phyloP scores from a whole-genome alignment of 1,140 invertebrate genomes.

The Aethina tumida region DNA sequence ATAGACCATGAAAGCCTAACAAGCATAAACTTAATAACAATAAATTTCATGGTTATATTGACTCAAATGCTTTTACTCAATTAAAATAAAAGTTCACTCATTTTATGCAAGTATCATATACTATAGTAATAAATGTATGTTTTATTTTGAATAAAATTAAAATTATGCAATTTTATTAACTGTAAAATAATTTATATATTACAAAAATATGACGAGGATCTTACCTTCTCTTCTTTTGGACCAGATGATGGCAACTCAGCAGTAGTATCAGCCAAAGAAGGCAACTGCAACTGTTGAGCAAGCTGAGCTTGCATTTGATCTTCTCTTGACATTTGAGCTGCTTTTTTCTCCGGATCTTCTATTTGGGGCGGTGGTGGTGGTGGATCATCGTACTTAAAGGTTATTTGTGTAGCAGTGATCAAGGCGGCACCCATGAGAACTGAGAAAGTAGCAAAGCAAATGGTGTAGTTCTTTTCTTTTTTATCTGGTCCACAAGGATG shows the following conservation, averaged over 20 bases:
- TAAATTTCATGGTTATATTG: too few species aligned
- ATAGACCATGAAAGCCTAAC: too few species aligned
- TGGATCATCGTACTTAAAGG: conserved; percentile 63
- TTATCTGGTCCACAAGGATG: conserved; percentile 83
- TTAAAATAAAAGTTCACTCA: too few species aligned
- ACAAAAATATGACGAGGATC: too few species aligned
- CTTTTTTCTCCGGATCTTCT: conserved; percentile 36
- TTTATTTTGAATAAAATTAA: too few species aligned
- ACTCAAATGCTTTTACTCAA: too few species aligned
- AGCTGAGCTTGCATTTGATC: conserved; percentile 71
- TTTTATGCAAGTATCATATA: too few species aligned
- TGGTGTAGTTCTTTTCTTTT: conserved; percentile 94
- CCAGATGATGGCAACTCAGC: conserved; percentile 33
- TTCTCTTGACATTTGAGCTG: conserved; percentile 45
- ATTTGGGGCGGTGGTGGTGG: conserved; percentile 7
- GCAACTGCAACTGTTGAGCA: conserved; percentile 68
- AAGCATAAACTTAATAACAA: too few species aligned
- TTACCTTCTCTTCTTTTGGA: conserved; percentile 48
- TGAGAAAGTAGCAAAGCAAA: conserved; percentile 96
- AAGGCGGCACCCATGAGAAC: conserved; percentile 93
- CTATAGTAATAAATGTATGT: too few species aligned
- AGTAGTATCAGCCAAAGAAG: conserved; percentile 58
- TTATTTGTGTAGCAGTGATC: conserved; percentile 82
- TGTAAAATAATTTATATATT: too few species aligned
- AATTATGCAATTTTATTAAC: too few species aligned